Evolutionary conservation across 2,113 vertebrate genomes (phyloP), one percentile per base, ranked within the genome.

Genomic region (Syrrhaptes paradoxus): DNA sequence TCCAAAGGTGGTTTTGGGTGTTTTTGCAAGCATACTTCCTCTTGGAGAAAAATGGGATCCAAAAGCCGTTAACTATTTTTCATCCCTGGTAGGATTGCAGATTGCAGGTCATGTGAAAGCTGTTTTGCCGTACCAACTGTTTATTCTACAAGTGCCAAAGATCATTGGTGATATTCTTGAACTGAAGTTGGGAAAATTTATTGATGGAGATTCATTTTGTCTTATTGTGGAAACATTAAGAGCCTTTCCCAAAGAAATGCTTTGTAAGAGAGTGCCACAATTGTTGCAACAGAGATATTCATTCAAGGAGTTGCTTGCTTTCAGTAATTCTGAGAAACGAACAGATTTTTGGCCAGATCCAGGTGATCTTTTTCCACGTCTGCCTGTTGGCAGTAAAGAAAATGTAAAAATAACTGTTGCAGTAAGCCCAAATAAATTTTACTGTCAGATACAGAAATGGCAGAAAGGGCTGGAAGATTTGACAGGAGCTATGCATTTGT

Each of bases 11-110:
- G 85, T 98, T 59, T 98, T 96, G 87, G 99, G 99, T 8, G 96
- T 99, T 97, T 98, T 99, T 97, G 98, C 99, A 77, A 99, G 98
- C 89, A 96, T 99, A 71, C 96, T 99, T 73, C 98, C 99, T 59
- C 36, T 97, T 92, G 97, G 96, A 54, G 95, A 98, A 82, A 98
- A 87, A 90, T 98, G 98, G 98, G 34, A 93, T 79, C 93, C 97
- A 48, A 97, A 97, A 54, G 97, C 98, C 24, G 38, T 98, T 43
- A 97, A 98, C 52, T 99, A 98, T 95, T 99, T 99, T 67, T 98
- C 96, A 18, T 98, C 97, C 65, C 96, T 99, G 61, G 95, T 98
- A 55, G 98, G 98, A 76, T 97, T 95, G 63, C 96, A 98, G 49
- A 76, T 99, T 92, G 98, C 97, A 80, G 99, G 98, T 61, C 98